Conservation (phyloP, 2,888 invertebrate species). For the Pristionchus maxplancki region DNA sequence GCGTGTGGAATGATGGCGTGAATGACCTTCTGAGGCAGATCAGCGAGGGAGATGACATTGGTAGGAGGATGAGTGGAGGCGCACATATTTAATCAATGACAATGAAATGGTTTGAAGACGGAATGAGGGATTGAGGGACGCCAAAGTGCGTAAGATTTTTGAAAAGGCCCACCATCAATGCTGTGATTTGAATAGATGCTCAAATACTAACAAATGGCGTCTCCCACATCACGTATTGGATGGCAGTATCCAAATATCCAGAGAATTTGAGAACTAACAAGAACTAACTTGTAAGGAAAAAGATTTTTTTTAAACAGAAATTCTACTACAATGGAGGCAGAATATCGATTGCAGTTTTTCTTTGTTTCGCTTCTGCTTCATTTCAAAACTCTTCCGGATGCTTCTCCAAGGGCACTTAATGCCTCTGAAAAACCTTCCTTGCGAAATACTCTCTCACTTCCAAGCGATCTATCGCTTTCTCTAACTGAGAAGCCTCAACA, state of each 20-base stretch:
- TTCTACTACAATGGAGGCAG: not conserved
- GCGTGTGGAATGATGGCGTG: not conserved
- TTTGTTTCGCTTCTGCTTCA: not conserved
- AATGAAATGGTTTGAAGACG: too few species aligned
- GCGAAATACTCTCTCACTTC: not conserved
- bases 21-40: not conserved
- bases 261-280: too few species aligned
- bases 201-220: too few species aligned
- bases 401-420: not conserved
- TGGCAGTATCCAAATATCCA: too few species aligned
- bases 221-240: too few species aligned
- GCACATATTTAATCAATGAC: not conserved
- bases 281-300: too few species aligned
- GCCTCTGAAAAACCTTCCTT: not conserved
- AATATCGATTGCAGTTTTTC: not conserved
- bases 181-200: too few species aligned
- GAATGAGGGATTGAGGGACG: too few species aligned
- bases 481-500: too few species aligned
- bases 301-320: too few species aligned
- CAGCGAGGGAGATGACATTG: not conserved
- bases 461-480: not conserved
- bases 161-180: too few species aligned
- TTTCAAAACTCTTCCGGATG: not conserved
- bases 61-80: not conserved
- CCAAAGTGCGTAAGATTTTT: too few species aligned